Base-by-base conservation (phyloP, 2,113 vertebrate genomes). In the Bagarius yarrelli region DNA sequence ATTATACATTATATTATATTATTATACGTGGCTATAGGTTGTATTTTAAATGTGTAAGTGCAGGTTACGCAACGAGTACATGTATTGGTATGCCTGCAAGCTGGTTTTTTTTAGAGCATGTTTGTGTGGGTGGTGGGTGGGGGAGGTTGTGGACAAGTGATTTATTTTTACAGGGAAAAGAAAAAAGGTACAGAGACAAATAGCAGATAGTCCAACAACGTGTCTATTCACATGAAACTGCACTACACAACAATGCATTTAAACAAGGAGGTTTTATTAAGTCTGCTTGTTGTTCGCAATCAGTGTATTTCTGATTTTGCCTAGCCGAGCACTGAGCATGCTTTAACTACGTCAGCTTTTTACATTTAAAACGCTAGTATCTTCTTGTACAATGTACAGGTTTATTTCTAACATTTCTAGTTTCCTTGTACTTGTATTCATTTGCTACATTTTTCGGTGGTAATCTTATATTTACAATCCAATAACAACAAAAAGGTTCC, bases 231-330 rank as follows among this genome's bases (percentile, higher is more conserved):
- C 19, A 89, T 70, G 80, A 86, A 89, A 47, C 72, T 79, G 86
- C 64, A 84, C 32, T 78, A 86, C 66, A 83, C 76, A 66, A 84
- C 75, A 79, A 89, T 78, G 59, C 83, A 80, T 87, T 89, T 85
- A 78, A 77, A 87, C 87, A 87, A 85, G 40, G 76, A 47, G 83
- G 84, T 78, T 91, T 92, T 89, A 91, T 87, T 87, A 84, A 76
- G 5, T 66, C 81, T 66, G 85, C 82, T 30, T 85, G 21, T 85
- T 78, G 52, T 63, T 72, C 83, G 47, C 59, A 69, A 30, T 83
- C 70, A n/a, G n/a, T 76, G 36, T 81, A 81, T 19, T 47, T 57
- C 47, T 84, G 21, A 52, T 66, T 81, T 80, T 76, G 81, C 79
- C 69, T 79, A 88, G 82, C 85, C 66, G 85, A 88, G 84, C 78